These are phyloP conservation scores for Periophthalmus modestus DNA, from an alignment of 2,113 vertebrate species.

Conservation along the genomic window DNA sequence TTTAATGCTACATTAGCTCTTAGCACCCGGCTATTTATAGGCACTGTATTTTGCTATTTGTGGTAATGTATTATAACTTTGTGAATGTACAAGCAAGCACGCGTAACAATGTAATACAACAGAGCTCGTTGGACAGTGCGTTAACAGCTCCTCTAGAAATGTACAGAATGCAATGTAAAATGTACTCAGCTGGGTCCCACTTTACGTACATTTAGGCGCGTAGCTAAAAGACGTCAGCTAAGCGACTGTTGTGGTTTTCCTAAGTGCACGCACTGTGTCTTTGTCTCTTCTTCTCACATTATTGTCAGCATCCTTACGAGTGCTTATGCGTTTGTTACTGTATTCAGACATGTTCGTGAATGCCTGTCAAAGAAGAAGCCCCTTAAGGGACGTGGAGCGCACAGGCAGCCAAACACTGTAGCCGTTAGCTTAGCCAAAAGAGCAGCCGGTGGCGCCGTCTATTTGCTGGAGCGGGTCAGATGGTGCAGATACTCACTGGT, in stretches of 20 bases:
- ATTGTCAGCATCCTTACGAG: neutral
- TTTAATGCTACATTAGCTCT: constrained; percentile 35
- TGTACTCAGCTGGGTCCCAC: neutral
- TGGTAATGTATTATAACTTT: neutral
- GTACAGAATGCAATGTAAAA: neutral
- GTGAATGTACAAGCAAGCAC: neutral
- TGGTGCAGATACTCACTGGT: constrained; percentile 43
- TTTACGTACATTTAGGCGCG: constrained; percentile 63
- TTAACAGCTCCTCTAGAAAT: neutral
- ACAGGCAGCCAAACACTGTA: constrained; percentile 50
- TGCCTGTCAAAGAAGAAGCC: constrained; percentile 48
- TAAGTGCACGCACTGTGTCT: accelerated
- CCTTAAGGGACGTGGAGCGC: constrained; percentile 57
- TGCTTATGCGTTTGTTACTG: neutral
- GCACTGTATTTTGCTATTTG: constrained; percentile 25
- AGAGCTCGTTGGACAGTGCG: neutral
- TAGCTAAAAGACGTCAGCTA: constrained; percentile 27
- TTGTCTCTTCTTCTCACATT: no score
- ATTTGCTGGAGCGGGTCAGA: constrained; percentile 55
- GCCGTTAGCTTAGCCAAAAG: constrained; percentile 37
- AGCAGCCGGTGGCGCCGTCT: constrained; percentile 52
- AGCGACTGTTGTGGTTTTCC: constrained; percentile 1
- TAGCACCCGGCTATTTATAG: constrained; percentile 67
- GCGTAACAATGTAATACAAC: neutral
- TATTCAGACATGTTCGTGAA: neutral